A percentile compares a stretch with the other conserved stretches of the same genome.
phyloP scores from a whole-genome alignment of 2,888 invertebrate species.

The Scaptomyza tumidula region DNA sequence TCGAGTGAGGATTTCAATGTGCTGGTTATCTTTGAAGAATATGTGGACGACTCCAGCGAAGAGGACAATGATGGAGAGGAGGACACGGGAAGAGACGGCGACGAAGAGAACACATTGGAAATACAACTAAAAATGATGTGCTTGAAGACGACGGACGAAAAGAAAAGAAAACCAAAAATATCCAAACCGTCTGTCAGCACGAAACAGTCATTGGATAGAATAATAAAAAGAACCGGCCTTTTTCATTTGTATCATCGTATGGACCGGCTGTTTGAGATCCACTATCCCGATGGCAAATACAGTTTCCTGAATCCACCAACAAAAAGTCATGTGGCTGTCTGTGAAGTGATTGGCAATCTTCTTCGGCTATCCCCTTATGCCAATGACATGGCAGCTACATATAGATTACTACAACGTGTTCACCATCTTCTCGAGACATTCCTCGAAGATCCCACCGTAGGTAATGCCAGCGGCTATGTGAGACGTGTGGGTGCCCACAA shows the following conservation, averaged over 20 bases:
- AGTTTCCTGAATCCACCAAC: constrained; percentile 66
- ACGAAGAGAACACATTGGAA: background rate
- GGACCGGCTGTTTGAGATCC: constrained; percentile 64
- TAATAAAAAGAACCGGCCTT: background rate
- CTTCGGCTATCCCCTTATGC: constrained; percentile 74
- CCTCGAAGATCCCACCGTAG: constrained; percentile 71
- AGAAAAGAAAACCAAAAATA: background rate
- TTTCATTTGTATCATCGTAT: constrained; percentile 29
- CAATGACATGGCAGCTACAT: constrained; percentile 61
- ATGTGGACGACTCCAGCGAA: constrained; percentile 1
- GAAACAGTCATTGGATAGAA: background rate
- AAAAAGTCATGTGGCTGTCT: constrained; percentile 65
- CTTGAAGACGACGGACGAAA: background rate
- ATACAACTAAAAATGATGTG: background rate
- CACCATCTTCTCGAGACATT: constrained; percentile 73
- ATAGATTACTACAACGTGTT: constrained; percentile 69
- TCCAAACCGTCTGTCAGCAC: background rate
- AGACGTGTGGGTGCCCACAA: constrained; percentile 81
- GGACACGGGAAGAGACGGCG: background rate
- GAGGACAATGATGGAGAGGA: background rate
- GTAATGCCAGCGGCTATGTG: constrained; percentile 76
- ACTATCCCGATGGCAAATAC: constrained; percentile 60
- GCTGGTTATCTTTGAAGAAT: constrained; percentile 35
- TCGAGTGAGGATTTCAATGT: constrained; percentile 18
- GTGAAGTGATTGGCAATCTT: constrained; percentile 76